phyloP scores from a whole-genome alignment of 2,888 invertebrate species.

The Thymelicus sylvestris region DNA sequence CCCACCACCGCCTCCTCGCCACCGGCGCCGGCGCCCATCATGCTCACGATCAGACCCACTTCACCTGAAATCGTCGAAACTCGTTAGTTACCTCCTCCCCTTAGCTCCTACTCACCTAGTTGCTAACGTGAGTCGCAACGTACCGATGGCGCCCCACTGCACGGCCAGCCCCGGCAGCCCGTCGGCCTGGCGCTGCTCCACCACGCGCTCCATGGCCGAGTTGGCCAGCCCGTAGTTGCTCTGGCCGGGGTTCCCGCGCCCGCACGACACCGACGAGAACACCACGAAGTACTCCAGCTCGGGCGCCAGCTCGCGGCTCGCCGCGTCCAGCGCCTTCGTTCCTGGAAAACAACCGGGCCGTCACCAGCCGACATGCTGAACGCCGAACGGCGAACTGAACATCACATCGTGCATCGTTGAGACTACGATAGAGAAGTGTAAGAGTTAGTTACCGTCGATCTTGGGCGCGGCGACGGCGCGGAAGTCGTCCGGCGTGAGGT shows the following conservation, averaged over 20 bases:
- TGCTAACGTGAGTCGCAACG: neutral
- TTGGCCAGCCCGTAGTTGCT: constrained; percentile 98
- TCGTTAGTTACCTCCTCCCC: too few relatives aligned
- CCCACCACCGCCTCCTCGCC: constrained; percentile 96
- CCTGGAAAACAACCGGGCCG: constrained; percentile 57
- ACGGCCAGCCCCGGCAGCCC: constrained; percentile 95
- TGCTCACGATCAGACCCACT: constrained; percentile 96
- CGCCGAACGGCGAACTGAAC: too few relatives aligned
- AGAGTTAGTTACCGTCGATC: constrained; percentile 82
- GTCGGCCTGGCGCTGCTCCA: constrained; percentile 92
- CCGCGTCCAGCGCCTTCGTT: constrained; percentile 92
- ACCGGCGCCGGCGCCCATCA: constrained; percentile 95
- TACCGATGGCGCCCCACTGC: constrained; percentile 98
- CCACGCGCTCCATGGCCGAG: constrained; percentile 98
- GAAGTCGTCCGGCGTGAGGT: constrained; percentile 92
- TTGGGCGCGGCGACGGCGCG: constrained; percentile 93
- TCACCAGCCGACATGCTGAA: too few relatives aligned
- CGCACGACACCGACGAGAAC: constrained; percentile 98
- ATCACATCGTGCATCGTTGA: too few relatives aligned
- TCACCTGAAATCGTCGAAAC: constrained; percentile 84
- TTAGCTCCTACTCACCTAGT: too few relatives aligned
- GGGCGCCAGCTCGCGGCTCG: constrained; percentile 91
- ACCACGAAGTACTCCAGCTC: constrained; percentile 96
- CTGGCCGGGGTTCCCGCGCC: constrained; percentile 98
- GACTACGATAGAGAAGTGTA: too few relatives aligned